Percentiles rank a stretch among this genome's conserved stretches.
Conservation (phyloP, 2,888 invertebrate species). For the Keiferia lycopersicella region DNA sequence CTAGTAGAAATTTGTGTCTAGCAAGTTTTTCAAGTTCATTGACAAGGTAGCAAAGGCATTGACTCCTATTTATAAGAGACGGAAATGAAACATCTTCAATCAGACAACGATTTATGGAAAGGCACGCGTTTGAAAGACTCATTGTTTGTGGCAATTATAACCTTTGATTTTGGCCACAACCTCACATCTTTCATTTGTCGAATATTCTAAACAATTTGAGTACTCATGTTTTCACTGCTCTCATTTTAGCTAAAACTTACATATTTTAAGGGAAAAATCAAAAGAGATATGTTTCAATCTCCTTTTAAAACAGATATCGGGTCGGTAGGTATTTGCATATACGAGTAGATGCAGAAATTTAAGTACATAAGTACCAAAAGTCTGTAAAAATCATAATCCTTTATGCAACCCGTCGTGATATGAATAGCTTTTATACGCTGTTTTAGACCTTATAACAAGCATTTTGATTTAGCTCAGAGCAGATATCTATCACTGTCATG, state of each 20-base stretch:
- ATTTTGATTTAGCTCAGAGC: slow-evolving; percentile 8
- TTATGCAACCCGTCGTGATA: slow-evolving; percentile 11
- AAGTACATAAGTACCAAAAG: too few relatives aligned
- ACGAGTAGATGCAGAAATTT: too few relatives aligned
- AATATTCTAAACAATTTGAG: too few relatives aligned
- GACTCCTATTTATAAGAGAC: slow-evolving; percentile 5
- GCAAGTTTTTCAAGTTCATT: slow-evolving; percentile 17
- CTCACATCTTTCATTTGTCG: background rate
- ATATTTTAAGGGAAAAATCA: too few relatives aligned
- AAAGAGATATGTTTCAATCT: too few relatives aligned
- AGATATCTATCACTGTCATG: slow-evolving; percentile 19
- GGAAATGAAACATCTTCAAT: slow-evolving; percentile 8
- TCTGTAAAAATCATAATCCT: background rate
- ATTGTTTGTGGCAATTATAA: slow-evolving; percentile 14
- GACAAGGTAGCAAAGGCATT: slow-evolving; percentile 20
- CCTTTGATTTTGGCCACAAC: background rate
- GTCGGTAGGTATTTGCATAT: too few relatives aligned
- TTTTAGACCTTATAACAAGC: background rate
- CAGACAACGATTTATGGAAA: background rate
- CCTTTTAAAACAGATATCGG: too few relatives aligned
- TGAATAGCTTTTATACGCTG: background rate
- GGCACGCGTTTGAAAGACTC: background rate
- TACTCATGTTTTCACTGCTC: too few relatives aligned
- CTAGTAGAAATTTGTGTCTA: background rate
- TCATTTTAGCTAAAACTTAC: too few relatives aligned